Base-by-base conservation (phyloP, 35 echinoderm and acorn worm species). In the Anneissia japonica region DNA sequence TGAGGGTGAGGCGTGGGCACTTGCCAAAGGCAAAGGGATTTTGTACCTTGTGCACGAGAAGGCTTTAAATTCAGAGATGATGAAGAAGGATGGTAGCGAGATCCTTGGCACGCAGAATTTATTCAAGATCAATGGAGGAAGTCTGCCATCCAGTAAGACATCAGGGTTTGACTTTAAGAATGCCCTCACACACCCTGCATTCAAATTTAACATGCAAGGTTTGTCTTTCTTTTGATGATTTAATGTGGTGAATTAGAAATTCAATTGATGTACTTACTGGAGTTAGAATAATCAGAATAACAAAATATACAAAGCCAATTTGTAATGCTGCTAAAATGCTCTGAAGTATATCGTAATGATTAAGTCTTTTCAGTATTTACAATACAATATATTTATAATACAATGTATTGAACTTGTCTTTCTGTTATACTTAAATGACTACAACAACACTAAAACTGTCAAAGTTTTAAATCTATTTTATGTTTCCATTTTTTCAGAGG, bases 121-220 rank as follows among this genome's bases (percentile, higher is more conserved):
- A 21, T 89, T 90, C 82, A 87, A 75, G 79, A 77, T 74, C 0
- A 83, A 79, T 9, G 56, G 38, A 0, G 72, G 39, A 17, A 55
- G 36, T 21, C 83, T 46, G 36, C 34, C 31, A 23, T 83, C 38
- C 7, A 84, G 84, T 37, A 55, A 28, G 46, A 55, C 19, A 29
- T 46, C 82, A 40, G 96, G 96, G 0, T 99, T 99, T 82, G 90
- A 99, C 76, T 99, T 99, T 84, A 94, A 88, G 77, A 92, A 93
- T 86, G 91, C 96, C 12, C 90, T 91, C 77, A 87, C 86, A 21
- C 92, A 88, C 12, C 91, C 96, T 0, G 81, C 90, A 0, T 46
- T 99, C 26, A 86, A 88, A 17, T 97, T 97, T 88, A 88, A 91
- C 11, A 81, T 75, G 17, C 86, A 92, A 45, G 81, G 84, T 87